Evolutionary conservation across 2,888 invertebrate genomes (phyloP), one percentile per base, ranked within the genome.

Genomic region (Pyrrhosoma nymphula): DNA sequence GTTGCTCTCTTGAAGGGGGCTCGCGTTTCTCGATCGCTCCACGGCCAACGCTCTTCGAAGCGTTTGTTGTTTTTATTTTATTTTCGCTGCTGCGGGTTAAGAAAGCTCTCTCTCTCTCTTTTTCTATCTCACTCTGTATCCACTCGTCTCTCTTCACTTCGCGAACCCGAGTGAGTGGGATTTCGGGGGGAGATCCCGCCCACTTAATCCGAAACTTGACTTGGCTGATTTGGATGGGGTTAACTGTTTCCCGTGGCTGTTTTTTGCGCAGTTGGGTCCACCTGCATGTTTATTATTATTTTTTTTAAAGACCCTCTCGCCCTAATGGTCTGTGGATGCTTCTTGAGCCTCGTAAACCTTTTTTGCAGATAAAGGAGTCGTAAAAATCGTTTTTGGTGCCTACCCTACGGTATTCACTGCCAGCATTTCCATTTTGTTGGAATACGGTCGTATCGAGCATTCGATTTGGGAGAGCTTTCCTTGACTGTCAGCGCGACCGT

Each of bases 41-140:
- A 35, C 82, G 69, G 69, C 26, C 69, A 69, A 30, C 35, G 35
- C 82, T 82, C 82, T n/a, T 35, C 35, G 35, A 4, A 35, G 82
- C 35, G 14, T 82, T 35, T 82, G 8, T 2, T 8, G 47, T 69
- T 26, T 14, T 35, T 35, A 35, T 82, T 69, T 82, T 82, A 35
- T 35, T 82, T 82, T 82, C 82, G 82, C 30, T 35, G 82, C 82
- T n/a, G 82, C 82, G 82, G 82, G 82, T 82, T 82, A 82, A 82
- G 82, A 82, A 35, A 30, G 35, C 35, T 75, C 75, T 75, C 75
- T 30, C 63, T 63, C 23, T 69, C 69, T 69, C 69, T 69, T 8
- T 4, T 12, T 60, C 60, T 8, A 2, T 47, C 2, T 8, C 8
- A 47, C 47, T 47, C 47, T 47, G 2, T 47, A 47, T 60, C 60